Evolutionary conservation across 2,888 invertebrate genomes (phyloP).

Genomic region (Beris chalybata): DNA sequence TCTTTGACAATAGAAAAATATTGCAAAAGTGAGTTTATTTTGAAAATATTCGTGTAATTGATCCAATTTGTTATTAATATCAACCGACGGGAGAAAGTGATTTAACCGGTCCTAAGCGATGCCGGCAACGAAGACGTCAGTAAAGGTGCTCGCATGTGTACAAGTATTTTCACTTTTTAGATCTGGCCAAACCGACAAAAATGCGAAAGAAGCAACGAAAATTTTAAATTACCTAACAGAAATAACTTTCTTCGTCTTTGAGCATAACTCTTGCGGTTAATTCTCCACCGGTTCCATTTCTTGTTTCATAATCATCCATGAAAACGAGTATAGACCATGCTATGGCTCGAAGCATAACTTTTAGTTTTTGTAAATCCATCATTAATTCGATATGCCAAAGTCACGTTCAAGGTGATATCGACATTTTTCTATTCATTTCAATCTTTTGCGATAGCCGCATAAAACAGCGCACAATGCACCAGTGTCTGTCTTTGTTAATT

Average conservation of each 20-base stretch:
- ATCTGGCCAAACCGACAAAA: slow-evolving; percentile 2
- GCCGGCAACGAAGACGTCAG: no score
- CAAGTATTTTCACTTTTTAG: no score
- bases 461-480: not conserved
- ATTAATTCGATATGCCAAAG: not conserved
- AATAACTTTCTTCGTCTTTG: slow-evolving; percentile 20
- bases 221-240: slow-evolving; percentile 23
- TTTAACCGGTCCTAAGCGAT: no score
- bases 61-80: no score
- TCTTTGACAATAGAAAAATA: no score
- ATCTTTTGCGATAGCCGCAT: not conserved
- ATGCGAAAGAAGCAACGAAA: slow-evolving; percentile 17
- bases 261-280: not conserved
- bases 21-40: no score
- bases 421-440: slow-evolving; percentile 5
- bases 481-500: no score
- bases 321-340: not conserved
- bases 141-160: no score
- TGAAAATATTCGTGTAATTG: no score
- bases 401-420: slow-evolving; percentile 27
- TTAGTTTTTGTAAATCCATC: not conserved
- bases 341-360: not conserved
- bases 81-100: no score
- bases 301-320: slow-evolving; percentile 11
- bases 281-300: slow-evolving; percentile 6